Base-by-base conservation (phyloP, 2,113 vertebrate genomes). In the Gnathonemus longibarbis region DNA sequence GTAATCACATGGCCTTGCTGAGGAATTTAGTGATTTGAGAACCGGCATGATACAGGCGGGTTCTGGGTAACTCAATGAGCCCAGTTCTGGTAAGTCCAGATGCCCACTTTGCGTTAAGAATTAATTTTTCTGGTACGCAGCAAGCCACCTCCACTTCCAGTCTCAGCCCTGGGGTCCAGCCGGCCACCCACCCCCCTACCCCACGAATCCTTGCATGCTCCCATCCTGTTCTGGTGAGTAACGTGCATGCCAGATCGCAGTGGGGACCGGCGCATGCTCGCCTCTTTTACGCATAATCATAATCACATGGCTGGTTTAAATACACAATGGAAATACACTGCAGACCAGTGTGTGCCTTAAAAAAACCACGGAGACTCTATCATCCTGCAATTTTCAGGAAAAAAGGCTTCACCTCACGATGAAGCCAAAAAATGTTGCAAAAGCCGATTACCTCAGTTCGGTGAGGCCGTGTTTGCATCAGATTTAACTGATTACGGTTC, bases 111-210 rank as follows among this genome's bases (percentile, higher is more conserved):
- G 31, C 88, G 46, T 89, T 91, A 93, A 93, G 90, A 90, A 89
- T 85, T 74, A 80, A 77, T 91, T 91, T 93, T 93, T 92, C 92
- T 93, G 93, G 92, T 93, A 93, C 90, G 92, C 15, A 49, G 62
- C 10, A 70, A 31, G 9, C n/a, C 46, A n/a, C 48, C 46, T 48
- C 13, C 27, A 24, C 66, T 62, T 77, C 62, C 45, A 46, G 24
- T 27, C 86, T 19, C 39, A 1, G 27, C 35, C 74, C 35, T 42
- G 35, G 31, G 31, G 50, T 19, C 50, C n/a, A 80, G 11, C 39
- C 7, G 7, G 56, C 62, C 42, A 13, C 24, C 13, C 4, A 9
- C 17, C 62, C 56, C 42, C 56, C 62, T n/a, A 66, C 3, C 31
- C 24, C 46, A 27, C 1, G 24, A 49, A 86, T 48, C 48, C 46